Base-by-base conservation (phyloP, 2,888 invertebrate genomes). In the Ashinkailepas kermadecensis region DNA sequence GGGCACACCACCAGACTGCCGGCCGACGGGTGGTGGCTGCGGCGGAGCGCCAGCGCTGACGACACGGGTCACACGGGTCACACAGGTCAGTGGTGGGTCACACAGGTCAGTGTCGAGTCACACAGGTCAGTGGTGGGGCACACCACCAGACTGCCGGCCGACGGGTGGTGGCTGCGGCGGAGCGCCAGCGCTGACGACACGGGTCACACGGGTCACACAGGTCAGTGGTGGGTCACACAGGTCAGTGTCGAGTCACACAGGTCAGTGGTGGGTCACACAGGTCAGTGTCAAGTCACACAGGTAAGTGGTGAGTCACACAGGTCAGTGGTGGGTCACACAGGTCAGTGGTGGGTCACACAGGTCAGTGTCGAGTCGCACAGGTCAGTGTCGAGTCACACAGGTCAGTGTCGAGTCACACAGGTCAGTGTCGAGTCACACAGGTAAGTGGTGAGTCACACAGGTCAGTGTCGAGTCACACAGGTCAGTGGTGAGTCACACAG, bases 111-210 rank as follows among this genome's bases (percentile, higher is more conserved):
- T 7, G 21, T 0, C 10, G 25, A 6, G 25, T 9, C 25, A 25
- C 13, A 25, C 11, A 25, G 12, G 13, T 7, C 13, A 25, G 18
- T 9, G 25, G 25, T 12, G 13, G 7, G n/a, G 9, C 9, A 62
- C 13, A 18, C 62, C 54, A 74, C 74, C 74, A 39, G 74, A 39
- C 74, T 74, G 74, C 10, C 4, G 74, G 74, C 56, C 54, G 74
- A 11, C 21, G 74, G 56, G 21, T 74, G 56, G 21, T 56, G 74
- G 56, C 54, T 23, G 54, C 56, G 54, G 21, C 54, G 74, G 56
- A 74, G 54, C 21, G 74, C 56, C 74, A 74, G 54, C 21, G 74
- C 74, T 74, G 74, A 74, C 39, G 56, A 74, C 74, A 21, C 15
- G 56, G 56, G 21, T 4, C 74, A 74, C 39, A 70, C 15, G 3